A percentile compares a stretch with the other conserved stretches of the same genome.
phyloP scores from a whole-genome alignment of 2,797 vertebrate genomes.

The Protosalanx chinensis region DNA sequence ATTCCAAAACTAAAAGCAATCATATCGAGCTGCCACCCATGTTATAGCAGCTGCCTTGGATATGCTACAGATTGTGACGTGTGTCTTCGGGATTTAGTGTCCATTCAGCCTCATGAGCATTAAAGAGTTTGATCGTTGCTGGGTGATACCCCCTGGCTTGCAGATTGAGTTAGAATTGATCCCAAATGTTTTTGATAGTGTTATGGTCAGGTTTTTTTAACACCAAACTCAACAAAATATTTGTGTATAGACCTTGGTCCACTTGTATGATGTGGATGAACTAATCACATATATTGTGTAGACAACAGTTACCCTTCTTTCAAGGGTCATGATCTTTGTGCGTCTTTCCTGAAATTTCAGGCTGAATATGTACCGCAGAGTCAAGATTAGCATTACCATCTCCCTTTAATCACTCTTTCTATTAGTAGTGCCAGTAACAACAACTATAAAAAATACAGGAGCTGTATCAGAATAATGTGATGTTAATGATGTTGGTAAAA shows the following conservation, averaged over 20 bases:
- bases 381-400: too few species aligned
- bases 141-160: too few species aligned
- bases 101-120: not conserved
- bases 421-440: not conserved
- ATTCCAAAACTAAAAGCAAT: not conserved
- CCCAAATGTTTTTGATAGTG: too few species aligned
- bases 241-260: too few species aligned
- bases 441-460: not conserved
- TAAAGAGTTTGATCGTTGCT: not conserved
- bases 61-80: too few species aligned
- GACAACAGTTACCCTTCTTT: not conserved
- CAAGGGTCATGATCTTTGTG: not conserved
- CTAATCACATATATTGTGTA: not conserved
- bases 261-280: not conserved
- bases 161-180: too few species aligned
- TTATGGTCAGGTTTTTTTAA: too few species aligned
- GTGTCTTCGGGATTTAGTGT: too few species aligned
- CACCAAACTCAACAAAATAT: too few species aligned
- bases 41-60: too few species aligned
- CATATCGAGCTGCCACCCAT: too few species aligned
- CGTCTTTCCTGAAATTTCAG: not conserved
- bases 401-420: not conserved
- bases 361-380: not conserved
- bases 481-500: not conserved
- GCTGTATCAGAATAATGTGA: not conserved